phyloP scores from a whole-genome alignment of 2,888 invertebrate genomes.

The Branchellion lobata region DNA sequence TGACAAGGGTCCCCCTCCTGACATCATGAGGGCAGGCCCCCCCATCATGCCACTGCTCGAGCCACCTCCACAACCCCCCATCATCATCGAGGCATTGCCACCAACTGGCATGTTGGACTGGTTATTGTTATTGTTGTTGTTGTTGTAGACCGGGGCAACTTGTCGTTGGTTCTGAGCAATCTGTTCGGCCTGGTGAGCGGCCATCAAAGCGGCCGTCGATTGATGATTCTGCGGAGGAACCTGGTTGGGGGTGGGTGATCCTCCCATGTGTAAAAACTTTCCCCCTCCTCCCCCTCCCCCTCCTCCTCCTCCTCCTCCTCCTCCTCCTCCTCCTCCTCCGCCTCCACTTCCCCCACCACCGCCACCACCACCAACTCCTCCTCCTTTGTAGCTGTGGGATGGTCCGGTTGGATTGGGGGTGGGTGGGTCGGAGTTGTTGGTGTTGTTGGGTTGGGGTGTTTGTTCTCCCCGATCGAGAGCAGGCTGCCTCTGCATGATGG shows the following conservation, averaged over 20 bases:
- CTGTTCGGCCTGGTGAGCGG: slow-evolving; percentile 36
- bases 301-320: too few species aligned
- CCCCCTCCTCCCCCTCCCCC: slow-evolving; percentile 1
- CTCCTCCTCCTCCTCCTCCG: slow-evolving; percentile 1
- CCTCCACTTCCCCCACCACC: slow-evolving; percentile 4
- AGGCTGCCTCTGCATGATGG: slow-evolving; percentile 62
- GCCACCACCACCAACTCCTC: background rate
- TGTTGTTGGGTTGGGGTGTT: slow-evolving; percentile 31
- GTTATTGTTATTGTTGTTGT: background rate
- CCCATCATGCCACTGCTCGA: slow-evolving; percentile 35
- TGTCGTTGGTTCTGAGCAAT: slow-evolving; percentile 34
- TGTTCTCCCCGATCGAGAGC: slow-evolving; percentile 38
- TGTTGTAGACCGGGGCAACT: slow-evolving; percentile 10
- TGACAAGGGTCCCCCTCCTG: slow-evolving; percentile 30
- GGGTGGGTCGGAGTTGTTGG: slow-evolving; percentile 64
- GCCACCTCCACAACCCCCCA: slow-evolving; percentile 33
- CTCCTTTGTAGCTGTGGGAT: slow-evolving; percentile 4
- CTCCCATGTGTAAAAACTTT: slow-evolving; percentile 36
- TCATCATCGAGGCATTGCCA: slow-evolving; percentile 30
- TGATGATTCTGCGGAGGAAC: background rate
- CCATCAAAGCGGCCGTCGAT: slow-evolving; percentile 34
- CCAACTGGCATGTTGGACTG: background rate
- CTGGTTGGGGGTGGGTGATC: slow-evolving; percentile 28
- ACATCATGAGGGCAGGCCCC: slow-evolving; percentile 25
- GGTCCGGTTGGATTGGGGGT: slow-evolving; percentile 58